Conservation (phyloP, 92 coral and sea anemone genomes). For the Parazoanthus swiftii region DNA sequence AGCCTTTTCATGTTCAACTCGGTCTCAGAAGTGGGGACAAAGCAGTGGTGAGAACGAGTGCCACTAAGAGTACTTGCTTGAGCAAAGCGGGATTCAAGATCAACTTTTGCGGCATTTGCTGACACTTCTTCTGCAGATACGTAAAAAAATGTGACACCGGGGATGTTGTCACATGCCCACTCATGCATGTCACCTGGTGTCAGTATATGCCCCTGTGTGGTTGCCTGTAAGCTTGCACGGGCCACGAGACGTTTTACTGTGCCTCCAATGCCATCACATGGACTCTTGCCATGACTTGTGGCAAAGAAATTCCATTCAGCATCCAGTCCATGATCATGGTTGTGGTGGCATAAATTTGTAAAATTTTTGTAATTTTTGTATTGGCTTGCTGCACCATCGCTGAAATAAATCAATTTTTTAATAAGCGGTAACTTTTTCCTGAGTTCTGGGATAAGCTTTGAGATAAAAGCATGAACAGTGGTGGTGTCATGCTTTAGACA, state of each 20-base stretch:
- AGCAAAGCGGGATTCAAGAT: conserved; percentile 5
- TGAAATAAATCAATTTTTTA: conserved; percentile 8
- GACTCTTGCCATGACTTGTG: conserved; percentile 40
- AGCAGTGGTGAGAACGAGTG: conserved; percentile 17
- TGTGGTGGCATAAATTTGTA: conserved; percentile 29
- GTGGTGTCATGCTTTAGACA: conserved; percentile 47
- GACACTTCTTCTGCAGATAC: conserved; percentile 22
- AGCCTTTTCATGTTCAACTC: conserved; percentile 12
- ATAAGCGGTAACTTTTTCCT: not conserved
- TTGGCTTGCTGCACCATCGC: conserved; percentile 26
- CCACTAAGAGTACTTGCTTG: not conserved
- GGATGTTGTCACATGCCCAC: not conserved
- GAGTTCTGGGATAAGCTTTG: conserved; percentile 4
- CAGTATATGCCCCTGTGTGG: not conserved
- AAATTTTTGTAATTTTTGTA: conserved; percentile 28
- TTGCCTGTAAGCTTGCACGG: conserved; percentile 27
- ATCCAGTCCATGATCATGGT: conserved; percentile 27
- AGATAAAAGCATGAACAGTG: conserved; percentile 43
- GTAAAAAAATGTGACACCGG: conserved; percentile 2
- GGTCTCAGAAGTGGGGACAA: not conserved
- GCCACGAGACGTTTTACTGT: conserved; percentile 35
- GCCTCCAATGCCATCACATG: conserved; percentile 36
- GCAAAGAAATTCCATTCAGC: conserved; percentile 21
- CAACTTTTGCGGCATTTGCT: not conserved
- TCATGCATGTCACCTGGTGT: conserved; percentile 9